Evolutionary conservation across 1,140 invertebrate species (phyloP), one percentile per base, ranked within the genome.

Genomic region (Anoplophora glabripennis): DNA sequence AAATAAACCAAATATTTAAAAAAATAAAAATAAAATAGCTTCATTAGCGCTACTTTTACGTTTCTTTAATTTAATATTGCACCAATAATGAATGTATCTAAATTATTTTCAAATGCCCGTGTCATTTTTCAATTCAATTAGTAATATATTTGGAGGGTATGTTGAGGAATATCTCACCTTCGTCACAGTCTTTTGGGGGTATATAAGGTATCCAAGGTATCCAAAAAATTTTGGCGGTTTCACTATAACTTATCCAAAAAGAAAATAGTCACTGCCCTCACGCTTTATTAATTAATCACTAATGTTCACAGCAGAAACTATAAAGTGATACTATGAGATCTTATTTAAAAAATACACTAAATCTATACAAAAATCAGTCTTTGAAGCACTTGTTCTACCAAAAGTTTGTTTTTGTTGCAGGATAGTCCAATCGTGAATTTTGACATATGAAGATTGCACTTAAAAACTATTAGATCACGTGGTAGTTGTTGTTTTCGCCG

Each of bases 141-240:
- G n/a, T n/a, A n/a, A 28, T 28, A 28, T 28, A 28, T 28, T 28
- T 28, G 21, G 5, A 28, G 21, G 21, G 21, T 28, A 5, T 28
- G 21, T 3, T 28, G 21, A 28, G 5, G 21, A 28, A 28, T 46
- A 46, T 33, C 45, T 35, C 59, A 68, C 66, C 66, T 53, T 64
- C 56, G 51, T 68, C 60, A 41, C 54, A 64, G 42, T 66, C 66
- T 49, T 66, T 66, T 37, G 64, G 59, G 38, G 64, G 61, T 42
- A 64, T 60, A 61, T 66, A 69, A 58, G 63, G 59, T 55, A 69
- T 69, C 67, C 67, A 69, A 66, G 67, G 64, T 69, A 69, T 66
- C 64, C 65, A 66, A 64, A 69, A 68, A 66, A 69, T 69, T 53
- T 66, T 69, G 64, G 53, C 58, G 53, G 59, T 40, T 59, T 64